Evolutionary conservation across 2,888 invertebrate species (phyloP), one percentile per base, ranked within the genome.

Genomic region (Dromius quadrimaculatus): DNA sequence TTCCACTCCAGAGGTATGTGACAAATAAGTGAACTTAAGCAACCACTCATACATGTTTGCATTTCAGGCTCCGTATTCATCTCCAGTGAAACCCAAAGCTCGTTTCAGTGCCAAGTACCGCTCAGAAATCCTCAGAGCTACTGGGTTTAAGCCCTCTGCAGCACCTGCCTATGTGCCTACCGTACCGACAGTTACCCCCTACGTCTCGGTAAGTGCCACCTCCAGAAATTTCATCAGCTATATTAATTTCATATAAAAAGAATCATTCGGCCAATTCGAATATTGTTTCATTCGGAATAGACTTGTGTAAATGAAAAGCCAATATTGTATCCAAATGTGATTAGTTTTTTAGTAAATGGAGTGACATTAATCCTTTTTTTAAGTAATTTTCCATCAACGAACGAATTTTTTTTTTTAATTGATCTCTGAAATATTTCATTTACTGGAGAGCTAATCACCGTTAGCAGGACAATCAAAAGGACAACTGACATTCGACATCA

Each of bases 91-190:
- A 75, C 86, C 85, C 78, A 81, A 83, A 77, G 83, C 84, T 77
- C 83, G 86, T 76, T 88, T 85, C 81, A 87, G 88, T 81, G 85
- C 88, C 72, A 85, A 87, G 79, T 89, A 87, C 79, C 84, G 88
- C 41, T 79, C 77, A 71, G 82, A 82, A 65, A 74, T 78, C 54
- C 74, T 79, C 45, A 76, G 81, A 73, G 75, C 78, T 77, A 83
- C 83, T 66, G 83, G 84, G 71, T 79, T 85, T 19, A 77, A 79
- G 73, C 76, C 78, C 2, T 79, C 79, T 65, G 85, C 87, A 65
- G 85, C 85, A 76, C 87, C 88, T 59, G 85, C 84, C 78, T 89
- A 89, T 81, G 85, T 87, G 79, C 86, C 89, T 71, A 89, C 89
- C 72, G 87, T 89, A 76, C 89, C 89, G 54, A 83, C 86, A 72